Base-by-base conservation (phyloP, 2,888 invertebrate species). In the Neocrepidodera transversa region DNA sequence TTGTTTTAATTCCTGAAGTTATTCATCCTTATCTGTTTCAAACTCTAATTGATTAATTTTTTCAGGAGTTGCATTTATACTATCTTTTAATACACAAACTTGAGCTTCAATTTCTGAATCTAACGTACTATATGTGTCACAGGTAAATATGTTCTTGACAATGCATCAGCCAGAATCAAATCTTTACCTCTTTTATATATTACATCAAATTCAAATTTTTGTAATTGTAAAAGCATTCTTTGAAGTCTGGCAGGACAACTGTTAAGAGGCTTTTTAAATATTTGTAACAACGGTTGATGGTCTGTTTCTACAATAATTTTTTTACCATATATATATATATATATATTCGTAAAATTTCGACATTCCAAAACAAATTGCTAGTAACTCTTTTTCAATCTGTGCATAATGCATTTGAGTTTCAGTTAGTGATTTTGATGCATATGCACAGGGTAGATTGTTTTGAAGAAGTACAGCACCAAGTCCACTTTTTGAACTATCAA, bases 1-100 rank as follows among this genome's bases (percentile, higher is more conserved):
- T 26, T 51, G 50, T 14, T 18, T 26, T 11, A 54, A 10, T 18
- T 55, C 40, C 47, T 11, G 2, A 11, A 54, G 18, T 28, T 47
- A 32, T n/a, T n/a, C 1, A 14, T 49, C 54, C 18, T 32, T 35
- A 6, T 28, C 16, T 6, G 49, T 54, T 26, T 52, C 7, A 13
- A 38, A 36, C 16, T 45, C 11, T 14, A n/a, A 13, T 5, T n/a
- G 14, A 11, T 47, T 47, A n/a, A n/a, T 35, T 28, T 6, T 28
- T 28, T 28, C 7, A 10, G 10, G 10, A 28, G 6, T 8, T 28
- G 6, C 8, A 28, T 28, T 28, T 28, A 28, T 8, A 28, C 28
- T 28, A 28, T 28, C 28, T n/a, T n/a, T n/a, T n/a, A n/a, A n/a
- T n/a, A 28, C 2, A 28, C 28, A 28, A 28, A 28, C 28, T 6